These are phyloP conservation scores for Batillaria attramentaria DNA, from an alignment of 1,140 invertebrate species.

Conservation along the genomic window DNA sequence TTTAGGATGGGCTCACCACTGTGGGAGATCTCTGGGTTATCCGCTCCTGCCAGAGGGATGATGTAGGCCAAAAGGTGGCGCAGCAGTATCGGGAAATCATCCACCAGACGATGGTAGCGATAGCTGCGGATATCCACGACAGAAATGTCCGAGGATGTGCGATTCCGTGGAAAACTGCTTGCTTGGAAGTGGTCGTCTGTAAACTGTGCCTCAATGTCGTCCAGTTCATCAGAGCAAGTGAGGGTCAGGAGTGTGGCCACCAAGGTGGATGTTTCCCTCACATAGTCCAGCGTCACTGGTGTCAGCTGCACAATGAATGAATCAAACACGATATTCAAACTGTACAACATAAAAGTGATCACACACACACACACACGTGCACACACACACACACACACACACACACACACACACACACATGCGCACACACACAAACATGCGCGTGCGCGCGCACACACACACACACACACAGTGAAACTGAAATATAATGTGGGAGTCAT, in stretches of 20 bases:
- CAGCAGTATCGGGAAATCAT: slow-evolving; percentile 63
- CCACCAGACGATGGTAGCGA: slow-evolving; percentile 62
- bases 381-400: neutral
- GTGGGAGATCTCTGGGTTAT: slow-evolving; percentile 59
- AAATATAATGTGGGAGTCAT: too few species aligned
- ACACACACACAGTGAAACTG: too few species aligned
- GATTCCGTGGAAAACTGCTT: slow-evolving; percentile 35
- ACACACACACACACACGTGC: neutral
- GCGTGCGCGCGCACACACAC: neutral
- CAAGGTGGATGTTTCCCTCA: slow-evolving; percentile 62
- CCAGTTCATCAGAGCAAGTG: slow-evolving; percentile 65
- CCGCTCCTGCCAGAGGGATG: slow-evolving; percentile 60
- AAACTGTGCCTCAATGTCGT: slow-evolving; percentile 60
- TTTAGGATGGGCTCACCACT: slow-evolving; percentile 64
- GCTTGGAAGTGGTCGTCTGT: slow-evolving; percentile 55
- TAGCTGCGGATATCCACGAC: slow-evolving; percentile 67
- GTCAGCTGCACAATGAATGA: slow-evolving; percentile 49
- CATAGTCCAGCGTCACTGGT: slow-evolving; percentile 64
- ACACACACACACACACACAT: neutral
- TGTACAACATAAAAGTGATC: neutral
- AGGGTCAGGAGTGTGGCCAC: slow-evolving; percentile 67
- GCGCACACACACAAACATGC: too few species aligned
- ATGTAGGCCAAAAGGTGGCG: slow-evolving; percentile 62
- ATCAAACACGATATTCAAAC: neutral
- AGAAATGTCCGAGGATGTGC: slow-evolving; percentile 63